Evolutionary conservation across 2,888 invertebrate species (phyloP), one percentile per base, ranked within the genome.

Genomic region (Altica lythri): DNA sequence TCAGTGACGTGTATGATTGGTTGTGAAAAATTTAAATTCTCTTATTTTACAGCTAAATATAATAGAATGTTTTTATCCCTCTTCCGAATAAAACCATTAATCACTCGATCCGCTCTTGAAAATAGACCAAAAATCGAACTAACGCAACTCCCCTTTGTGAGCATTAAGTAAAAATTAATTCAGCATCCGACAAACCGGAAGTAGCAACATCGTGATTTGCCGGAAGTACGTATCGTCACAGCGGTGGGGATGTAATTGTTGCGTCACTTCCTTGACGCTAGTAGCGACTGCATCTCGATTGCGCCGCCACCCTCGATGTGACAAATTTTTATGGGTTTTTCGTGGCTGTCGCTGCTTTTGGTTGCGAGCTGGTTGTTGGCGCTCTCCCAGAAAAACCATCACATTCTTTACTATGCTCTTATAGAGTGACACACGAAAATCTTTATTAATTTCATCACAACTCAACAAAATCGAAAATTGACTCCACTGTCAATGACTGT

Each of bases 281-380:
- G 45, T 38, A 43, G 54, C 54, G 44, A 44, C 48, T 49, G 35
- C 38, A 51, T 51, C 43, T 72, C 57, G 58, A 57, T 61, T 53
- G 55, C 57, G 49, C 42, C 61, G 61, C 68, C 70, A 69, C 72
- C 68, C 69, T 66, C 64, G 64, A 72, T 64, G 72, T 69, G 72
- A 73, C 73, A 73, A 73, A 74, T 74, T 74, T 74, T 73, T 73
- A 74, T 72, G 66, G 71, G 69, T 68, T 68, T 72, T 69, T 69
- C 69, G 63, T 60, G 60, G 61, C 64, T 57, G 51, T 19, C 10
- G 19, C 25, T 17, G 35, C 19, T 22, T 5, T 38, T 10, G 16
- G n/a, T 8, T 5, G 5, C 29, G 29, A 9, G n/a, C n/a, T 10
- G n/a, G 40, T 13, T 25, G 13, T 5, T 30, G 40, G 48, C 53